Evolutionary conservation across 2,797 vertebrate species (phyloP), one percentile per base, ranked within the genome.

Genomic region (Crocodylus rhombifer): DNA sequence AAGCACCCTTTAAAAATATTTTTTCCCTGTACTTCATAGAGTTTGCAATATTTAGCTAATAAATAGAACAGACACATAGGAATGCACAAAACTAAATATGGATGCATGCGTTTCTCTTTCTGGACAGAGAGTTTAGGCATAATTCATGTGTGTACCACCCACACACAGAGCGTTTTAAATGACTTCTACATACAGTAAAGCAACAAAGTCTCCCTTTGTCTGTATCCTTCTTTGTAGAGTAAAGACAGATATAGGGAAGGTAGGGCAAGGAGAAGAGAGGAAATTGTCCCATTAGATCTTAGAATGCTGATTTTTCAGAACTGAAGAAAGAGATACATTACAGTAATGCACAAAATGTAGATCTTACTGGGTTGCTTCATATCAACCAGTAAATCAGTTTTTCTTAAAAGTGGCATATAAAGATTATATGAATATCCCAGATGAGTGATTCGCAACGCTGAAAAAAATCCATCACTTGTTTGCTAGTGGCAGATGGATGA

Each of bases 91-190:
- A 10, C 42, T 51, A 51, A 51, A 51, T 51, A 51, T 51, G 42
- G 42, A 51, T 51, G 42, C 42, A 51, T 51, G 42, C 42, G 10
- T 51, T 51, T 51, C 42, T 51, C 42, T 11, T 51, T 51, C 42
- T 51, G 42, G 42, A 20, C 67, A 71, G 30, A 4, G 25, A 71
- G 67, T 36, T 12, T 36, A 71, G 33, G 30, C 6, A 33, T 8
- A 0, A 0, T 56, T 61, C 30, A 30, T 4, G 14, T 4, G 61
- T 23, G 2, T 2, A 5, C 16, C 16, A 20, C 61, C 18, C 55
- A 26, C 1, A 16, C 63, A 23, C 0, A 0, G 33, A 20, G 30
- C 30, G 69, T 58, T 82, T 74, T 30, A 67, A 20, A 69, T 69
- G 18, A 21, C 21, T 33, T 18, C 30, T 42, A 56, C 30, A 64